These are phyloP conservation scores for Urocitellus parryii DNA, from an alignment of 2,113 vertebrate genomes.

Conservation along the genomic window DNA sequence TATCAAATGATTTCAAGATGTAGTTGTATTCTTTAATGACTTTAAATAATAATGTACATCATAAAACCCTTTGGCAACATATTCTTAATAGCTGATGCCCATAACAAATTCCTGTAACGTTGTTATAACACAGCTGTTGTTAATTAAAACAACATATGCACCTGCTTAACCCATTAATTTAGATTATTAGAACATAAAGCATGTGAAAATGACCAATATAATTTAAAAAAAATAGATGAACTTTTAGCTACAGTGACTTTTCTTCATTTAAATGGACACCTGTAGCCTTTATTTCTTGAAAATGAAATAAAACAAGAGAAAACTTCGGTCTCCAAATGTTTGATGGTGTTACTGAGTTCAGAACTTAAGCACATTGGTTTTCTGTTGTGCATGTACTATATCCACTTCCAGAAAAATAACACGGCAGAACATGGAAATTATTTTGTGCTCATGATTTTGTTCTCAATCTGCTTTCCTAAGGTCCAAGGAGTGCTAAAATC, in stretches of 20 bases:
- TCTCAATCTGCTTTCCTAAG: slow-evolving; percentile 68
- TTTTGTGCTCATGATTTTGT: background rate
- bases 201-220: slow-evolving; percentile 47
- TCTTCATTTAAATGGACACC: background rate
- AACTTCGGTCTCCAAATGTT: background rate
- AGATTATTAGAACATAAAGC: slow-evolving; percentile 45
- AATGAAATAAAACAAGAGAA: slow-evolving; percentile 14
- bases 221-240: slow-evolving; percentile 41
- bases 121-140: slow-evolving; percentile 62
- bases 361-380: background rate
- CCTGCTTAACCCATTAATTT: slow-evolving; percentile 50
- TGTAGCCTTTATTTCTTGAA: background rate
- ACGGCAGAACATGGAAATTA: background rate
- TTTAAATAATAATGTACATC: slow-evolving; percentile 59
- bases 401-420: background rate
- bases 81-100: slow-evolving; percentile 65
- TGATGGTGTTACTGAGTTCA: background rate
- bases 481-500: slow-evolving; percentile 60
- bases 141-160: slow-evolving; percentile 69
- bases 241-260: background rate
- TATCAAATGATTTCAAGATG: slow-evolving; percentile 67
- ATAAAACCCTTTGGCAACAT: slow-evolving; percentile 57
- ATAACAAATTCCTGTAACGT: slow-evolving; percentile 41
- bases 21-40: slow-evolving; percentile 43
- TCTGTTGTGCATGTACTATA: background rate